Base-by-base conservation (phyloP, 2,113 vertebrate species). In the Morone chrysops region DNA sequence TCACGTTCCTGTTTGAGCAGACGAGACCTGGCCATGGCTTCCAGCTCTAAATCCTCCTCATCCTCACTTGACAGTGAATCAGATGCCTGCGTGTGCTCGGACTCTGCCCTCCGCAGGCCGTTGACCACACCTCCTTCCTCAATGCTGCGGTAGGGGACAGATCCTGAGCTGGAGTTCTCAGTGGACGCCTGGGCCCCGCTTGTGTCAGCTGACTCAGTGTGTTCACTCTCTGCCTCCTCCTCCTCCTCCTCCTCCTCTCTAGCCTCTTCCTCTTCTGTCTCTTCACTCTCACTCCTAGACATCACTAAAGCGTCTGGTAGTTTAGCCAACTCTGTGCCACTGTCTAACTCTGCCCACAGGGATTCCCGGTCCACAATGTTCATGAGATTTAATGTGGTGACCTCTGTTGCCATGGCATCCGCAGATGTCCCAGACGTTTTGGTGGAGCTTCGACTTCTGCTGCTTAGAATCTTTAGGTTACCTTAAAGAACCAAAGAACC, bases 51-150 rank as follows among this genome's bases (percentile, higher is more conserved):
- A 40, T 98, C 97, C 47, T 99, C 98, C 45, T 99, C 98, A 14
- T 99, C 97, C 1, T 99, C 98, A 0, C 98, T 99, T 20, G 98
- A 99, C 50, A 98, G 86, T 0, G 98, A 99, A 84, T 99, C 98
- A 0, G 98, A 99, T 0, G 96, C 97, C 90, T 98, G 98, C 0
- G 98, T 99, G 83, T 78, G 96, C 83, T 97, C 96, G 0, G 98
- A 99, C 93, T 98, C 98, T 0, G 87, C 94, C 20, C 97, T 87
- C 51, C 81, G 86, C 77, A 96, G 80, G 43, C 93, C 95, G 0
- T 94, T 94, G 85, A 84, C 62, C 59, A 88, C 41, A 0, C 90
- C 93, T 50, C 89, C 96, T 5, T 87, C 94, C 20, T 95, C 96
- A 2, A 82, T 81, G 0, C 65, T 90, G 91, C 93, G 93, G 68